Conservation (phyloP, 2,888 invertebrate species). For the Drosophila silvestris region DNA sequence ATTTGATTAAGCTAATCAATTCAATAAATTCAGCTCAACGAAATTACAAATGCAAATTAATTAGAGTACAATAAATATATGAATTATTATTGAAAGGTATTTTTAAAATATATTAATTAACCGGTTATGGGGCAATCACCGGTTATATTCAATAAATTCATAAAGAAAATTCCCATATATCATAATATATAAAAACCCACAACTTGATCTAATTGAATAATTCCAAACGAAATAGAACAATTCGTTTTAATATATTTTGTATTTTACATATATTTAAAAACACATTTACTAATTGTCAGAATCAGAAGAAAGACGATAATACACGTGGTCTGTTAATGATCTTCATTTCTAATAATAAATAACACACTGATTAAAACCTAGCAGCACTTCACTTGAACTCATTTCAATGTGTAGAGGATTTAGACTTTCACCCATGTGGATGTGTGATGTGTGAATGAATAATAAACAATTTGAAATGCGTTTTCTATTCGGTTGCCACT, state of each 20-base stretch:
- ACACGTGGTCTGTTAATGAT: background rate
- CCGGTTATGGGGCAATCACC: background rate
- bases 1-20: background rate
- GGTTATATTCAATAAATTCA: background rate
- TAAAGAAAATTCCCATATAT: background rate
- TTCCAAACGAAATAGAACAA: background rate
- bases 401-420: background rate
- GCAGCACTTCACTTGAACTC: background rate
- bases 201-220: background rate
- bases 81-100: background rate
- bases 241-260: background rate
- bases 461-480: conserved; percentile 3
- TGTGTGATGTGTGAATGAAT: background rate
- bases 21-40: background rate
- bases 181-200: background rate
- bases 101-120: background rate
- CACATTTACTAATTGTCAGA: background rate
- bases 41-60: background rate
- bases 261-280: background rate
- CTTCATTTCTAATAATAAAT: background rate
- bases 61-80: no score
- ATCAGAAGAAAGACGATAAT: background rate
- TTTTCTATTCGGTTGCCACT: conserved; percentile 5
- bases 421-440: background rate
- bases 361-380: background rate